These are phyloP conservation scores for Limnephilus lunatus DNA, from an alignment of 2,888 invertebrate species.

Conservation along the genomic window DNA sequence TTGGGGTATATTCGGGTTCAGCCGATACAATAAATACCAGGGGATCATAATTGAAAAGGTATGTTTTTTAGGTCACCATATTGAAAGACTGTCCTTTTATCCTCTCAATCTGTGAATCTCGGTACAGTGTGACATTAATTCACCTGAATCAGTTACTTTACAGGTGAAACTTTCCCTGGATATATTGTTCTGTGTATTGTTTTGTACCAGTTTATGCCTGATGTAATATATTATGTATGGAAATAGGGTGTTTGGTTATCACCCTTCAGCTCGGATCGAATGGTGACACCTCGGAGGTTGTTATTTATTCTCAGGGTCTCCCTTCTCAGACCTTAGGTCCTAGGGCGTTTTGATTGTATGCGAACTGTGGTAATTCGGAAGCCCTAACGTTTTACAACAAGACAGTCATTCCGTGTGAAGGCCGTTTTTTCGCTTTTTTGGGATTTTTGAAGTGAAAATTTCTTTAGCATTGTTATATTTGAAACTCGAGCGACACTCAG, in stretches of 20 bases:
- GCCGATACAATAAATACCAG: not conserved
- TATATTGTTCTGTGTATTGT: too few species aligned
- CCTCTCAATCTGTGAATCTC: not conserved
- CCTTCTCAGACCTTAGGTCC: not conserved
- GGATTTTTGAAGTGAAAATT: too few species aligned
- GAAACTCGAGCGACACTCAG: too few species aligned
- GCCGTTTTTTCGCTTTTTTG: too few species aligned
- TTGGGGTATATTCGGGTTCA: not conserved
- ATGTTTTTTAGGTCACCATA: not conserved
- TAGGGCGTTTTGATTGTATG: too few species aligned
- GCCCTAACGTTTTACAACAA: too few species aligned
- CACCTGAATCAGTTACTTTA: not conserved
- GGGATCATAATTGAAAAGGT: constrained; percentile 2
- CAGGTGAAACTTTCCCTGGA: not conserved
- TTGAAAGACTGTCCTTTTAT: not conserved
- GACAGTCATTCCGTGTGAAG: too few species aligned
- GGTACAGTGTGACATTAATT: not conserved
- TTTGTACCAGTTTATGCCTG: not conserved
- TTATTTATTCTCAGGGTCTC: not conserved
- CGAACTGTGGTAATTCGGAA: too few species aligned
- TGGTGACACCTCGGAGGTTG: not conserved
- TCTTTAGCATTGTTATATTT: too few species aligned
- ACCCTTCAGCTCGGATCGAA: not conserved
- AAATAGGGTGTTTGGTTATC: not conserved
- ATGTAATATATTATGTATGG: not conserved